Percentiles rank a stretch among this genome's conserved stretches.
phyloP scores from a whole-genome alignment of 2,888 invertebrate species.

The Callosobruchus maculatus region DNA sequence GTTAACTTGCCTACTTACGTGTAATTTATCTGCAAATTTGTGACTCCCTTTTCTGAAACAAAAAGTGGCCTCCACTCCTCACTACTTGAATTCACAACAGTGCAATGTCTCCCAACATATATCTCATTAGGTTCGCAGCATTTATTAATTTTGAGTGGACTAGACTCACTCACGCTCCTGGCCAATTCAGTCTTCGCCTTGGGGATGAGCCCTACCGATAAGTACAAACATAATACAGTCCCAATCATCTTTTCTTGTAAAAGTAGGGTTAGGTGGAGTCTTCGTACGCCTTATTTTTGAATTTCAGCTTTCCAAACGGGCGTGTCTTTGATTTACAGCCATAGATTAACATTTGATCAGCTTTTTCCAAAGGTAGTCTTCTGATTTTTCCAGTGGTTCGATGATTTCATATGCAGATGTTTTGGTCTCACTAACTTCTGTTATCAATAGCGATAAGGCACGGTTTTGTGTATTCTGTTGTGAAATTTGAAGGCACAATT shows the following conservation, averaged over 20 bases:
- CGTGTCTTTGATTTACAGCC: neutral
- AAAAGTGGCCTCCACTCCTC: constrained; percentile 65
- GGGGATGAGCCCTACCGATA: constrained; percentile 1
- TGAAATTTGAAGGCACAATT: neutral
- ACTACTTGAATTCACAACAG: constrained; percentile 59
- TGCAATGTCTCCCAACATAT: constrained; percentile 65
- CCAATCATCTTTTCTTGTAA: neutral
- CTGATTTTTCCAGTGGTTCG: neutral
- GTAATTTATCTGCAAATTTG: constrained; percentile 54
- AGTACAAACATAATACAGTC: constrained; percentile 1
- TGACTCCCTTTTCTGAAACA: constrained; percentile 60
- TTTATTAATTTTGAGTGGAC: constrained; percentile 63
- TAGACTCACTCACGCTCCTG: constrained; percentile 5
- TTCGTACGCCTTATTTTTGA: neutral
- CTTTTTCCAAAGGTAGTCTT: neutral
- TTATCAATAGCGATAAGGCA: neutral
- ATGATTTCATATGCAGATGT: neutral
- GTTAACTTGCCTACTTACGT: constrained; percentile 29
- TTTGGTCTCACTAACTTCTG: neutral
- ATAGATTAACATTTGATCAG: neutral
- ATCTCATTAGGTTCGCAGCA: constrained; percentile 74
- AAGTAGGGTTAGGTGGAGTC: neutral
- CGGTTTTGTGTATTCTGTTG: neutral
- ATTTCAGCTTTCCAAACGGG: neutral
- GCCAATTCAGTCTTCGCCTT: constrained; percentile 12